phyloP scores from a whole-genome alignment of 2,113 vertebrate species.

The Clarias macrocephalus region DNA sequence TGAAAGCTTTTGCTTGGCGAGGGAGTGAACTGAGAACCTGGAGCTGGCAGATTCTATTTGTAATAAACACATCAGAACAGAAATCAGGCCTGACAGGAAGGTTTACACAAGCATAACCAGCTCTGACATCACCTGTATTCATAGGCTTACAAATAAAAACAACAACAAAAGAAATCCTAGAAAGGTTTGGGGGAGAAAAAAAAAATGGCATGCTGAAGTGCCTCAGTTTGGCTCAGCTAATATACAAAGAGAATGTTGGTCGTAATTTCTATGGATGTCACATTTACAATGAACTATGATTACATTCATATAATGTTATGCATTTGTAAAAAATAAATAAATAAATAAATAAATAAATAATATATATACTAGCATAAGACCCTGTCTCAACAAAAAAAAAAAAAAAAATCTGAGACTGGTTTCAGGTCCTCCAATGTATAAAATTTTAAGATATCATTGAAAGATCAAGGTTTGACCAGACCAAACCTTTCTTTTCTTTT shows the following conservation, averaged over 20 bases:
- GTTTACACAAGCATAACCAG: constrained; percentile 29
- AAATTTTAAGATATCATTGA: no score
- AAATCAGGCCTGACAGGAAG: constrained; percentile 52
- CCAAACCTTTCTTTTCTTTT: no score
- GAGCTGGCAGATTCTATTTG: constrained; percentile 59
- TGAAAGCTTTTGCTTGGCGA: not conserved
- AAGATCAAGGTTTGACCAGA: no score
- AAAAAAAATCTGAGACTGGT: no score
- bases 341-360: no score
- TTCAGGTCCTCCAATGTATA: no score
- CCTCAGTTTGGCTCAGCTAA: not conserved
- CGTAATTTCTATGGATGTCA: not conserved
- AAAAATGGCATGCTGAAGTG: not conserved
- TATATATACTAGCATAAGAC: not conserved
- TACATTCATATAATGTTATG: not conserved
- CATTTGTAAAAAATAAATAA: not conserved
- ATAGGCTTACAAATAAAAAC: constrained; percentile 32
- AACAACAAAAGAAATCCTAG: constrained; percentile 4
- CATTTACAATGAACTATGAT: not conserved
- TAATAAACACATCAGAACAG: constrained; percentile 56
- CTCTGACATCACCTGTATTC: constrained; percentile 30
- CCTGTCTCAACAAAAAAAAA: no score
- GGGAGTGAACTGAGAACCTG: constrained; percentile 18
- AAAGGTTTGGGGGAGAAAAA: not conserved
- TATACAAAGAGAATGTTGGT: not conserved